These are phyloP conservation scores for Antheraea pernyi DNA, from an alignment of 1,140 invertebrate species.

Conservation along the genomic window DNA sequence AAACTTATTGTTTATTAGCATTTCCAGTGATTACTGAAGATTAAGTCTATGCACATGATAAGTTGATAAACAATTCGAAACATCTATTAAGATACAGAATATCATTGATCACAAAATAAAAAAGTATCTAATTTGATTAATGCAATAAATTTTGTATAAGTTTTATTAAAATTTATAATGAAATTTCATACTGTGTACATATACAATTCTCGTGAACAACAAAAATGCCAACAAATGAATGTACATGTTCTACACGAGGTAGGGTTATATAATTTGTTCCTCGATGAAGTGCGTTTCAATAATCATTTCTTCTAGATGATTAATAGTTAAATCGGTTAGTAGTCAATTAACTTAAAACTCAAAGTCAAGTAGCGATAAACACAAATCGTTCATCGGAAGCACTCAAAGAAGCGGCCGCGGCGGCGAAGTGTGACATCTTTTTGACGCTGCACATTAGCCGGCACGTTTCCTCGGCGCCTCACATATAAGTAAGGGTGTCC, in stretches of 20 bases:
- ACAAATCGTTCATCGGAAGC: slow-evolving; percentile 44
- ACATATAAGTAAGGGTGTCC: slow-evolving; percentile 11
- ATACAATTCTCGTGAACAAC: no score
- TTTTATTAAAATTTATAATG: no score
- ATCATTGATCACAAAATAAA: no score
- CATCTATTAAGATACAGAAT: no score
- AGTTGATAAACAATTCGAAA: no score
- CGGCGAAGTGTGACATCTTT: slow-evolving; percentile 26
- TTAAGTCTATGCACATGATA: no score
- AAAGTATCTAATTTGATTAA: no score
- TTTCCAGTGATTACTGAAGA: no score
- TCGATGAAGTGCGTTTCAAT: slow-evolving; percentile 12
- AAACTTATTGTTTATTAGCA: no score
- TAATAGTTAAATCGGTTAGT: slow-evolving; percentile 36
- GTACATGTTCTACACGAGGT: neutral
- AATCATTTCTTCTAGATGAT: slow-evolving; percentile 23
- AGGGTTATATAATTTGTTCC: neutral
- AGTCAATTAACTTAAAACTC: slow-evolving; percentile 39
- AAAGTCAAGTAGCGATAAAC: slow-evolving; percentile 30
- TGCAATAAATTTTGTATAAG: no score
- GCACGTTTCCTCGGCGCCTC: slow-evolving; percentile 46
- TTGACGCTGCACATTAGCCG: slow-evolving; percentile 41
- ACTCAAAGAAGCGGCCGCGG: slow-evolving; percentile 21
- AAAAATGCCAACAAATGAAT: neutral
- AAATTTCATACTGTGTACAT: no score